These are phyloP conservation scores for Trissolcus brochymenae DNA, from an alignment of 2,888 invertebrate genomes.

Conservation along the genomic window DNA sequence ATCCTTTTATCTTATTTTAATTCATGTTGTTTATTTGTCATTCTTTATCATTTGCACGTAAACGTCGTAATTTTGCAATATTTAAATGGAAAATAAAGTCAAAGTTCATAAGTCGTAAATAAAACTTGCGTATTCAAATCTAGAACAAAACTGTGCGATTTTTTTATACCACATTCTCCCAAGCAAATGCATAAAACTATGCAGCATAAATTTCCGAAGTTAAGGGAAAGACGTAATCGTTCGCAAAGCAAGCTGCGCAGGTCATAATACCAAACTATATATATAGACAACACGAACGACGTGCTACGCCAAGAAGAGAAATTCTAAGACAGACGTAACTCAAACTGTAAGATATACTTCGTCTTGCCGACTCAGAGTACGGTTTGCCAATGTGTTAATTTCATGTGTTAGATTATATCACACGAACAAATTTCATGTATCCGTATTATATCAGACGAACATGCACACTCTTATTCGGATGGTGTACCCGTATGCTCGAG, in stretches of 20 bases:
- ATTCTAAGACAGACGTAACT: constrained; percentile 57
- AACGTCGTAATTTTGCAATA: not conserved
- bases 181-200: not conserved
- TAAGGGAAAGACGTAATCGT: constrained; percentile 29
- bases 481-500: not conserved
- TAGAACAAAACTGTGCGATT: not conserved
- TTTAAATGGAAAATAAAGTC: too few species aligned
- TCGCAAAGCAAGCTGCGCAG: constrained; percentile 9
- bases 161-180: not conserved
- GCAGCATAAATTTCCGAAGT: constrained; percentile 24
- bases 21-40: too few species aligned
- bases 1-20: too few species aligned
- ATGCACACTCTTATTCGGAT: not conserved
- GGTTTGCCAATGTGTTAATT: constrained; percentile 60
- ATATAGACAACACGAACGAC: constrained; percentile 12
- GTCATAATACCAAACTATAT: constrained; percentile 23
- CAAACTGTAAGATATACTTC: constrained; percentile 53
- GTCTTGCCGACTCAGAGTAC: constrained; percentile 33
- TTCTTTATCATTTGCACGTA: not conserved
- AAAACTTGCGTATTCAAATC: not conserved
- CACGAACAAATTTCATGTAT: too few species aligned
- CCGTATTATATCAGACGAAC: constrained; percentile 15
- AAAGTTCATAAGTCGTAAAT: too few species aligned
- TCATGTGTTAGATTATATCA: constrained; percentile 52
- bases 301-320: constrained; percentile 25